Evolutionary conservation across 2,797 vertebrate species (phyloP).

Genomic region (Nasua narica): DNA sequence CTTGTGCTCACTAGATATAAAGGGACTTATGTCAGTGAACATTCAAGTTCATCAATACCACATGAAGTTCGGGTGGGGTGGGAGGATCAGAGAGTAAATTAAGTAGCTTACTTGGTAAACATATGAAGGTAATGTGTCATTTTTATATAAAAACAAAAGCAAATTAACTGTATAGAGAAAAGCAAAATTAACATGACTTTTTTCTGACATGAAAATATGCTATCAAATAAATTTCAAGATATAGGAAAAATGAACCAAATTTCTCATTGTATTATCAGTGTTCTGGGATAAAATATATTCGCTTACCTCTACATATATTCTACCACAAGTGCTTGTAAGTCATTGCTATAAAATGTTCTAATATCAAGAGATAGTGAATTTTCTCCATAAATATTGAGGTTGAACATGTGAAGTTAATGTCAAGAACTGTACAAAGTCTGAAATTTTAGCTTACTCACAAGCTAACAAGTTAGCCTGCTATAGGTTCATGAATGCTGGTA

Average conservation of each 20-base stretch:
- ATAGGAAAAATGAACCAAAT: not conserved
- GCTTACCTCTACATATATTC: slow-evolving; percentile 32
- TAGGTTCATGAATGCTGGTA: not conserved
- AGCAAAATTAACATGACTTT: not conserved
- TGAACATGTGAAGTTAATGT: slow-evolving; percentile 7
- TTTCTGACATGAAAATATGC: not conserved
- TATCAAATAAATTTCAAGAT: not conserved
- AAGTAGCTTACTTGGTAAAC: not conserved
- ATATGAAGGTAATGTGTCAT: not conserved
- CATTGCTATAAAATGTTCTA: not conserved
- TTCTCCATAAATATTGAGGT: not conserved
- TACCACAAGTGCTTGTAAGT: not conserved
- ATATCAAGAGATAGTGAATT: not conserved
- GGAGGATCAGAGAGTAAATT: not conserved
- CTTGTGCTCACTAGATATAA: not conserved
- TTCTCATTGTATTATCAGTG: not conserved
- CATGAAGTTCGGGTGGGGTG: not conserved
- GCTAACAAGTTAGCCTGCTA: not conserved
- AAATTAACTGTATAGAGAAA: not conserved
- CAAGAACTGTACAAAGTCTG: not conserved
- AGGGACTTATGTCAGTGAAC: not conserved
- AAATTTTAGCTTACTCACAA: not conserved
- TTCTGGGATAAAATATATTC: not conserved
- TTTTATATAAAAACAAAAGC: not conserved
- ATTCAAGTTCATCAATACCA: not conserved